Evolutionary conservation across 2,888 invertebrate species (phyloP).

Genomic region (Eudiplozoon nipponicum): DNA sequence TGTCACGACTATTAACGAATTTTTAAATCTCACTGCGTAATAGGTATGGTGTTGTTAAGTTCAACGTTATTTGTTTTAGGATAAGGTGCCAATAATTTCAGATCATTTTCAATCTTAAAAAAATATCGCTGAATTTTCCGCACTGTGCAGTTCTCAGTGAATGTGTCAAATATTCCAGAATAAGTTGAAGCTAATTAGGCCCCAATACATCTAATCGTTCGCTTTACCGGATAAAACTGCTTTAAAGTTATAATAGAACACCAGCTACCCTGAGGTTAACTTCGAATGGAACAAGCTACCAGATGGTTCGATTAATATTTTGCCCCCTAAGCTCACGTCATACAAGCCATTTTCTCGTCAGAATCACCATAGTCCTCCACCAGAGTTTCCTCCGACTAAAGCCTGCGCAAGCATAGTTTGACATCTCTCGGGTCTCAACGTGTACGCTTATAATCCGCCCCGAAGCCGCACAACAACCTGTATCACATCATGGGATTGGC

Average conservation of each 20-base stretch:
- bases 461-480: conserved; percentile 17
- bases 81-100: no score
- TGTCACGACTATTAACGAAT: no score
- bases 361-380: conserved; percentile 42
- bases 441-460: conserved; percentile 35
- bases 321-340: conserved; percentile 40
- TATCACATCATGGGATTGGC: conserved; percentile 28
- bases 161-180: conserved; percentile 49
- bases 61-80: no score
- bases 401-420: conserved; percentile 41
- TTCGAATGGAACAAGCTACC: conserved; percentile 45
- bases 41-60: no score
- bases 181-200: conserved; percentile 40
- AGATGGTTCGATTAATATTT: conserved; percentile 41
- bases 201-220: conserved; percentile 41
- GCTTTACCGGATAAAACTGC: conserved; percentile 40
- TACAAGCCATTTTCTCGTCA: conserved; percentile 49
- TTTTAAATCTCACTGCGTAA: no score
- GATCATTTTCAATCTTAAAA: no score
- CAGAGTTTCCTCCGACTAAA: conserved; percentile 39
- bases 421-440: conserved; percentile 42
- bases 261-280: conserved; percentile 44
- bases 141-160: no score
- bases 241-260: conserved; percentile 22
- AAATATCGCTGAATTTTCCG: no score